Evolutionary conservation across 2,888 invertebrate genomes (phyloP).

Genomic region (Trimorus sp.): DNA sequence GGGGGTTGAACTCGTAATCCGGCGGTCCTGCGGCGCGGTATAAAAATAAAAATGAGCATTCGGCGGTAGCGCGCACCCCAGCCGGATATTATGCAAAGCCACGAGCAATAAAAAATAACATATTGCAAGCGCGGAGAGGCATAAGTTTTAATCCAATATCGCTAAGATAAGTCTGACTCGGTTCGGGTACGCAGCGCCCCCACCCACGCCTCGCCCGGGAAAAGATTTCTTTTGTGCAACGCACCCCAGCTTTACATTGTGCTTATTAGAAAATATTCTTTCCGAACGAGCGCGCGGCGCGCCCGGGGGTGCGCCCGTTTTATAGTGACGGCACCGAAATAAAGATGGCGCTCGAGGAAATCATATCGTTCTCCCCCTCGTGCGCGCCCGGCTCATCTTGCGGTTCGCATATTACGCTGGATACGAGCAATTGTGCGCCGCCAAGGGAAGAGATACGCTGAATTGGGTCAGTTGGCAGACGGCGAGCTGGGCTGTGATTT

Average conservation of each 20-base stretch:
- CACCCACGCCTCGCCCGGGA: slow-evolving; percentile 53
- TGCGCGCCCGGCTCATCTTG: slow-evolving; percentile 51
- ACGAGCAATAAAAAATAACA: slow-evolving; percentile 82
- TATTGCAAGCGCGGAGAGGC: slow-evolving; percentile 80
- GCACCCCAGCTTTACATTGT: slow-evolving; percentile 80
- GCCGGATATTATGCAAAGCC: slow-evolving; percentile 81
- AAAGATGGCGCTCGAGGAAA: slow-evolving; percentile 46
- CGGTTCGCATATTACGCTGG: slow-evolving; percentile 56
- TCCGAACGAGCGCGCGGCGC: slow-evolving; percentile 65
- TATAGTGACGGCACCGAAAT: slow-evolving; percentile 58
- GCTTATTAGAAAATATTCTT: slow-evolving; percentile 81
- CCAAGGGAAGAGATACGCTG: slow-evolving; percentile 11
- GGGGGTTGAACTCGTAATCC: too few species aligned
- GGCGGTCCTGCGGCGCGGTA: slow-evolving; percentile 66
- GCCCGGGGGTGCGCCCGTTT: slow-evolving; percentile 59
- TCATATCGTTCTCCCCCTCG: slow-evolving; percentile 55
- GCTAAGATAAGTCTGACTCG: slow-evolving; percentile 79
- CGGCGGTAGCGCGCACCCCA: slow-evolving; percentile 66
- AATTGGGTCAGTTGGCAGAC: slow-evolving; percentile 49
- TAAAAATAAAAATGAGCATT: slow-evolving; percentile 81
- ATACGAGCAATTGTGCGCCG: slow-evolving; percentile 24
- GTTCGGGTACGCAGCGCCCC: slow-evolving; percentile 58
- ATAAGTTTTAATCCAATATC: slow-evolving; percentile 82
- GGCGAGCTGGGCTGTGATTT: neutral
- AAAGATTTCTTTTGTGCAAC: slow-evolving; percentile 81